Evolutionary conservation across 2,113 vertebrate genomes (phyloP).

Genomic region (Festucalex cinctus): DNA sequence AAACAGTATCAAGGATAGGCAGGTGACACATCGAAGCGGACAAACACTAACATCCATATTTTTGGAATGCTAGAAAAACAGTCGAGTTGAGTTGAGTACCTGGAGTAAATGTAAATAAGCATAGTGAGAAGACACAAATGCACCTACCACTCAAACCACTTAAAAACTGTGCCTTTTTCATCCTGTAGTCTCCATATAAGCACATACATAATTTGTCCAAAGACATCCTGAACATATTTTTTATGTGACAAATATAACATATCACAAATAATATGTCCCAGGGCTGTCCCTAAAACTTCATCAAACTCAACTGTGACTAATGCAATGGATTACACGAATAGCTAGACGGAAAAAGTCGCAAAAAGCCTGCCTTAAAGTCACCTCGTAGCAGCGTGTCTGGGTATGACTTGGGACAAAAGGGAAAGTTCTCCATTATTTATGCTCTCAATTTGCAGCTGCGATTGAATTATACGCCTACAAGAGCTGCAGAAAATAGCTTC

Average conservation of each 20-base stretch:
- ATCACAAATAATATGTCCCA: background rate
- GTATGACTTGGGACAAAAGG: slow-evolving; percentile 9
- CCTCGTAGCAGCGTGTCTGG: slow-evolving; percentile 13
- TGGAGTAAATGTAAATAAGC: too few species aligned
- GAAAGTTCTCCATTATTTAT: slow-evolving; percentile 58
- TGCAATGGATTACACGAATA: slow-evolving; percentile 54
- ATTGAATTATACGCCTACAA: slow-evolving; percentile 40
- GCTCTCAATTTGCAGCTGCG: slow-evolving; percentile 43
- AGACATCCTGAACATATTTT: background rate
- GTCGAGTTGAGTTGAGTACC: too few species aligned
- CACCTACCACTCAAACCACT: background rate
- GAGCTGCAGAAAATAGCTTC: slow-evolving; percentile 24
- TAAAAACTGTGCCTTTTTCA: background rate
- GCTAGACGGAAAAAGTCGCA: slow-evolving; percentile 41
- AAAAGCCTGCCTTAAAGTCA: slow-evolving; percentile 32
- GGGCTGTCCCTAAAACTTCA: slow-evolving; percentile 33
- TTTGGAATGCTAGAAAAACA: too few species aligned
- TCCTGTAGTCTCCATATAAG: background rate
- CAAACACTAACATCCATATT: too few species aligned
- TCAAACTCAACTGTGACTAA: slow-evolving; percentile 44
- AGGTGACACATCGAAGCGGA: too few species aligned
- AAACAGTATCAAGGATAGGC: too few species aligned
- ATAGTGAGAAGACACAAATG: too few species aligned
- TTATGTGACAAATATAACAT: background rate
- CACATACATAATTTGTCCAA: background rate